Evolutionary conservation across 2,797 vertebrate species (phyloP).

Genomic region (Eptatretus atami): DNA sequence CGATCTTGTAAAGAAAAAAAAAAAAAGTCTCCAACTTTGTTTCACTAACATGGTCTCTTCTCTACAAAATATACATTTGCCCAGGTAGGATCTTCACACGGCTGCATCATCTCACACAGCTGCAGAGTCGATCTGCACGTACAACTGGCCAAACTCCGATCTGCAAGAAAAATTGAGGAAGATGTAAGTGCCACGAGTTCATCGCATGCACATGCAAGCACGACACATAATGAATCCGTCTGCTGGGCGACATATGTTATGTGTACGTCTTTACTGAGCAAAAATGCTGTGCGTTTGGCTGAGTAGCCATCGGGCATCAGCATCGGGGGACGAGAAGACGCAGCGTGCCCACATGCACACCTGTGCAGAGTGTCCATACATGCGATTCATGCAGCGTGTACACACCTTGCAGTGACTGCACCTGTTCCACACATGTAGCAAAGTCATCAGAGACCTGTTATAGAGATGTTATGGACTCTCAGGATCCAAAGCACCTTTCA

Average conservation of each 20-base stretch:
- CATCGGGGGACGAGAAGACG: constrained; percentile 76
- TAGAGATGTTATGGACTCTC: too few species aligned
- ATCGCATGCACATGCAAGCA: too few species aligned
- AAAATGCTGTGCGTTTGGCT: constrained; percentile 93
- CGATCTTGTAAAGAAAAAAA: too few species aligned
- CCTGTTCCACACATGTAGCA: constrained; percentile 19
- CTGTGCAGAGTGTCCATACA: constrained; percentile 87
- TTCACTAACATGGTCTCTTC: constrained; percentile 12
- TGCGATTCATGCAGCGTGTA: constrained; percentile 76
- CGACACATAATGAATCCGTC: too few species aligned
- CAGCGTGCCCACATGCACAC: constrained; percentile 64
- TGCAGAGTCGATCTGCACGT: constrained; percentile 60
- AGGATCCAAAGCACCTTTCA: too few species aligned
- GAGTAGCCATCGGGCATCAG: constrained; percentile 65
- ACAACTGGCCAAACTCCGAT: constrained; percentile 63
- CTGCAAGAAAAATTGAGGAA: constrained; percentile 16
- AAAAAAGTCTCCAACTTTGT: too few species aligned
- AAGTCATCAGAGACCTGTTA: background rate
- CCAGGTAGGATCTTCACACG: too few species aligned
- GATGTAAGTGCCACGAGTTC: background rate
- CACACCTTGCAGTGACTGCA: constrained; percentile 76
- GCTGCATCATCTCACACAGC: constrained; percentile 27
- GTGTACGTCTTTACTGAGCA: constrained; percentile 32
- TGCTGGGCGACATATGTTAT: too few species aligned
- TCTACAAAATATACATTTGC: constrained; percentile 19